Base-by-base conservation (phyloP, 2,797 vertebrate genomes). In the Mus caroli region DNA sequence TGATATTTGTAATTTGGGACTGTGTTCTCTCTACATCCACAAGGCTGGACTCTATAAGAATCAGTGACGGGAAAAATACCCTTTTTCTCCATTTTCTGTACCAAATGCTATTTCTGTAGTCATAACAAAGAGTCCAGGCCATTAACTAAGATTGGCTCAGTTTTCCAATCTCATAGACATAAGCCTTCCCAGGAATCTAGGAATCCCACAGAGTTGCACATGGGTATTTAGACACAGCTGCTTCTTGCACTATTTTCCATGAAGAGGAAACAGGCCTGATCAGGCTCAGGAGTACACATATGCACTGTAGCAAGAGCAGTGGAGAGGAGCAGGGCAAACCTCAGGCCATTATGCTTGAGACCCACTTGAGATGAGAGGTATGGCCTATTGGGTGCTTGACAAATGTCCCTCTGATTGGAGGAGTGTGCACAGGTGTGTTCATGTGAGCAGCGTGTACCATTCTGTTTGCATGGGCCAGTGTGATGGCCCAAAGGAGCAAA, bases 281-380 rank as follows among this genome's bases (percentile, higher is more conserved):
- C 2, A 34, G 54, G 67, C 13, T 20, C 78, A 78, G 46, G 7
- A 71, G n/a, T 40, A 6, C 19, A 73, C 31, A 15, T 24, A 14
- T 8, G 12, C 2, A 0, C 0, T 0, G 11, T 40, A 22, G 56
- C 56, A 60, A 83, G n/a, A 37, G 1, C 7, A 15, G 24, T 31
- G 37, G 56, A 62, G 28, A 13, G 24, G 82, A 2, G 40, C 22
- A 84, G 80, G n/a, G 64, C 6, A 20, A 40, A 14, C 22, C 0
- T 52, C 46, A 4, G 31, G 1, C 17, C 19, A 6, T 31, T 76
- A 12, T 71, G 20, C 14, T 1, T 13, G 19, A 26, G 73, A 37
- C 50, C 1, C 54, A 24, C 19, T 67, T n/a, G 62, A n/a, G 34
- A 3, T 26, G 11, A 9, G 43, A 40, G 3, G 15, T 28, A 37